These are phyloP conservation scores for Lophochroa leadbeateri DNA, from an alignment of 2,113 vertebrate species.

Conservation along the genomic window DNA sequence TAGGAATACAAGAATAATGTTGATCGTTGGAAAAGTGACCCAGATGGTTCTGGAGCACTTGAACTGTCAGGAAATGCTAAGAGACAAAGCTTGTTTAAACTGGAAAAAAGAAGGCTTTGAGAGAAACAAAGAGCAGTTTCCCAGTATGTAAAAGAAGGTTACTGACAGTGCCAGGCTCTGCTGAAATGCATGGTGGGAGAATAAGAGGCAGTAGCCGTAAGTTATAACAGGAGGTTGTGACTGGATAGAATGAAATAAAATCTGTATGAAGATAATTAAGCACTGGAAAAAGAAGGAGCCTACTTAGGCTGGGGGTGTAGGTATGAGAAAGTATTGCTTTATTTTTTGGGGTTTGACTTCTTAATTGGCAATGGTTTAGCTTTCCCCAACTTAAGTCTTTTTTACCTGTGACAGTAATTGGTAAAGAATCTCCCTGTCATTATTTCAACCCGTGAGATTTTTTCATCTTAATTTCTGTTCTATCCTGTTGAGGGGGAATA, in stretches of 20 bases:
- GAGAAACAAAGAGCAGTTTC: not conserved
- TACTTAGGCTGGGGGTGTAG: not conserved
- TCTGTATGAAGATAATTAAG: not conserved
- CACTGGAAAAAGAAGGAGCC: not conserved
- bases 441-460: fast-evolving
- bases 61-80: not conserved
- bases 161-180: not conserved
- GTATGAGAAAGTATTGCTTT: not conserved
- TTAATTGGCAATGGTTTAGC: not conserved
- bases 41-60: not conserved
- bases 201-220: not conserved
- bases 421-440: not conserved
- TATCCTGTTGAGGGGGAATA: not conserved
- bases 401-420: not conserved
- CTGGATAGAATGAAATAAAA: not conserved
- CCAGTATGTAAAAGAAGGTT: not conserved
- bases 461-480: not conserved
- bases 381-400: not conserved
- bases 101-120: not conserved
- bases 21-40: fast-evolving
- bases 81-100: not conserved
- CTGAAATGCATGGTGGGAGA: not conserved
- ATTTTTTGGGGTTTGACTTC: not conserved
- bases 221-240: not conserved
- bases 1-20: not conserved